A percentile compares a stretch with the other conserved stretches of the same genome.
Evolutionary conservation across 2,797 vertebrate genomes (phyloP).

Genomic region (Loris lydekkerianus): DNA sequence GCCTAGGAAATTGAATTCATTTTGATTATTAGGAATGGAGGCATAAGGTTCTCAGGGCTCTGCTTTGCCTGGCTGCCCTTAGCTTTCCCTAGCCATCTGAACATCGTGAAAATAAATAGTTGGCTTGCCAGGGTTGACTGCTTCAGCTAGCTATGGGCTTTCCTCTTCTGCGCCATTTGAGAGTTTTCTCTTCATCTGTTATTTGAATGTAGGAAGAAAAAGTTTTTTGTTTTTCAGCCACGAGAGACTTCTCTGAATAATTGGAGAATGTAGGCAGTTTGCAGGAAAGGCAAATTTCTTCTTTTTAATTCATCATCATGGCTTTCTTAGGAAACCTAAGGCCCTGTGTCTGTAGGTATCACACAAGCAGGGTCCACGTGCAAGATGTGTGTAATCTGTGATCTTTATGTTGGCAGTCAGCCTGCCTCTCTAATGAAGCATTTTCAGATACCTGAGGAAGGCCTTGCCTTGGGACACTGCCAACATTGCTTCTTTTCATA

Average conservation of each 20-base stretch:
- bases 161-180: slow-evolving; percentile 40
- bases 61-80: slow-evolving; percentile 66
- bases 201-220: not conserved
- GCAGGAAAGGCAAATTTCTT: not conserved
- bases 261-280: not conserved
- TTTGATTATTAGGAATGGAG: slow-evolving; percentile 65
- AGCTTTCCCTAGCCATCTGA: slow-evolving; percentile 73
- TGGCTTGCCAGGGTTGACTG: slow-evolving; percentile 22
- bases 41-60: slow-evolving; percentile 44
- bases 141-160: not conserved
- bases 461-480: slow-evolving; percentile 41
- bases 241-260: not conserved
- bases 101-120: slow-evolving; percentile 62
- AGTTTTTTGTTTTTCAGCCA: not conserved
- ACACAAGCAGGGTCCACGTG: not conserved
- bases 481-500: not conserved
- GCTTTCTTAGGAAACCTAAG: not conserved
- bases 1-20: slow-evolving; percentile 77
- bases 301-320: not conserved
- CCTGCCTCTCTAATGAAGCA: not conserved
- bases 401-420: slow-evolving; percentile 21
- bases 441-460: slow-evolving; percentile 72
- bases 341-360: not conserved
- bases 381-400: not conserved
- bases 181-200: slow-evolving; percentile 58